phyloP scores from a whole-genome alignment of 2,113 vertebrate genomes.

The Hippocampus zosterae region DNA sequence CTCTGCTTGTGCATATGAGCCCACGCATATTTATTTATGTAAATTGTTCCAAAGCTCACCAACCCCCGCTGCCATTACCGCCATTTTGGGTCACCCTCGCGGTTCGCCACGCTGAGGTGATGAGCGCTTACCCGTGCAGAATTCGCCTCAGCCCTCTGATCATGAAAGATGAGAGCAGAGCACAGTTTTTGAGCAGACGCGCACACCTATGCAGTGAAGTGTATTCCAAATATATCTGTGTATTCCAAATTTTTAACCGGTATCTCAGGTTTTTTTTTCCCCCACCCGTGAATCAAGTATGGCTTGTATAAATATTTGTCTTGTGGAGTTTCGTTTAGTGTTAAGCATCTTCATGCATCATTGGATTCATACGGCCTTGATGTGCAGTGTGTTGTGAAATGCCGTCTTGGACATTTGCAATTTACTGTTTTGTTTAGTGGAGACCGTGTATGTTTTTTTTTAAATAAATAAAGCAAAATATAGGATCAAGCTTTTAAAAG shows the following conservation, averaged over 20 bases:
- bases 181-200: too few relatives aligned
- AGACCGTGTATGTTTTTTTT: not conserved
- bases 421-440: not conserved
- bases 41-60: too few relatives aligned
- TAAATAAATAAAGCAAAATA: not conserved
- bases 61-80: too few relatives aligned
- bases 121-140: too few relatives aligned
- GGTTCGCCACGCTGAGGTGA: too few relatives aligned
- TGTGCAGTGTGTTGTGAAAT: constrained; percentile 3
- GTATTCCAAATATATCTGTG: not conserved
- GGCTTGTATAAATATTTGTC: not conserved
- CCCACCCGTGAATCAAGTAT: not conserved
- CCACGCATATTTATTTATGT: too few relatives aligned
- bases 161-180: too few relatives aligned
- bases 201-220: too few relatives aligned
- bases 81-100: too few relatives aligned
- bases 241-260: not conserved
- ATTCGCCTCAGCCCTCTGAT: too few relatives aligned
- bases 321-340: not conserved
- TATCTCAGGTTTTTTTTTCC: not conserved
- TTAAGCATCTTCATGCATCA: not conserved
- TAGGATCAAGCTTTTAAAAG: not conserved
- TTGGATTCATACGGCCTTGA: not conserved
- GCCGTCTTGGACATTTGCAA: constrained; percentile 8
- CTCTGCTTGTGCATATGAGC: too few relatives aligned